A percentile compares a stretch with the other conserved stretches of the same genome.
Conservation (phyloP, 2,888 invertebrate species). For the Hylaea fasciaria region DNA sequence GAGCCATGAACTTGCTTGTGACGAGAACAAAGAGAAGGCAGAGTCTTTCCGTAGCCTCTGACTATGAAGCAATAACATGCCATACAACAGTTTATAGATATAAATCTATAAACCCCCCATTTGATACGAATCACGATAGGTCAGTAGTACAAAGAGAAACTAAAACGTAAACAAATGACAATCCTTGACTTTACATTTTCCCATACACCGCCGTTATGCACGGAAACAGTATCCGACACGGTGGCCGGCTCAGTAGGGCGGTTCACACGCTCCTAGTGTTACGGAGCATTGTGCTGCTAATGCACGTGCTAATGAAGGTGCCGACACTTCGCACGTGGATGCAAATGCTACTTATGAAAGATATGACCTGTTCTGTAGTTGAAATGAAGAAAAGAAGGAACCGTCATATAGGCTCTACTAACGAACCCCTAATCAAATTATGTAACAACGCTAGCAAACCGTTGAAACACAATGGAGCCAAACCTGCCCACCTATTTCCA, state of each 20-base stretch:
- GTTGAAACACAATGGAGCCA: constrained; percentile 10
- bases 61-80: too few species aligned
- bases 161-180: not conserved
- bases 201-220: too few species aligned
- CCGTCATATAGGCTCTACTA: not conserved
- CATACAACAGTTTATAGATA: too few species aligned
- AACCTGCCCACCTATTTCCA: constrained; percentile 18
- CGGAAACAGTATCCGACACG: not conserved
- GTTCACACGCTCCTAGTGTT: constrained; percentile 37
- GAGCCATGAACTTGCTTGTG: constrained; percentile 22
- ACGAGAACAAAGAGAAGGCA: constrained; percentile 27
- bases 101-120: too few species aligned
- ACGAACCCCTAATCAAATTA: too few species aligned
- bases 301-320: constrained; percentile 12
- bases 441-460: not conserved
- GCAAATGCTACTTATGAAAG: not conserved
- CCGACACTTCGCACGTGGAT: constrained; percentile 10
- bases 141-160: not conserved
- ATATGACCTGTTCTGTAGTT: not conserved
- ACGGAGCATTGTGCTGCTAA: constrained; percentile 23
- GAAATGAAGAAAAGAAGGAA: not conserved
- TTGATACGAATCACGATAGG: too few species aligned
- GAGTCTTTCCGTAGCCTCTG: not conserved
- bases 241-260: constrained; percentile 9
- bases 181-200: not conserved